Evolutionary conservation across 2,797 vertebrate genomes (phyloP).

Genomic region (Dicrostonyx torquatus): DNA sequence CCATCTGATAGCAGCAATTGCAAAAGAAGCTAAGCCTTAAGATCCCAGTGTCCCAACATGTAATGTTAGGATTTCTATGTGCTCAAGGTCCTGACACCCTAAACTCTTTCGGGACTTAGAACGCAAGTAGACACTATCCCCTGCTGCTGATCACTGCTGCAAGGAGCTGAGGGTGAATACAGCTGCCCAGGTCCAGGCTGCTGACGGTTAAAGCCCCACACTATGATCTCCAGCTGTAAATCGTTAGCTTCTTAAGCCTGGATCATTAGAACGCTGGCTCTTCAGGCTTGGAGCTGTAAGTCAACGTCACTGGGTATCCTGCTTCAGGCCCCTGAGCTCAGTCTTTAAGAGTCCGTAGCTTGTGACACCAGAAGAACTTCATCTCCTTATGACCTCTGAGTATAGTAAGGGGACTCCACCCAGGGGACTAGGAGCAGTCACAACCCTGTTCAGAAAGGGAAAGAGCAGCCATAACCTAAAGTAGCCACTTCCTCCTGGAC

Average conservation of each 20-base stretch:
- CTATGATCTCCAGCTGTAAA: background rate
- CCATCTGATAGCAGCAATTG: background rate
- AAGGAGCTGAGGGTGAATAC: background rate
- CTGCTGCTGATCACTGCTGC: background rate
- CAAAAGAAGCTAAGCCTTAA: background rate
- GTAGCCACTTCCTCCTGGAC: background rate
- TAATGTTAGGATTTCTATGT: background rate
- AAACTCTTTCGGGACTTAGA: background rate
- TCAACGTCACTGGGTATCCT: background rate
- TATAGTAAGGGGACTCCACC: background rate
- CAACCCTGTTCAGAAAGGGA: background rate
- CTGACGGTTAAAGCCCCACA: background rate
- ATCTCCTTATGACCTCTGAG: background rate
- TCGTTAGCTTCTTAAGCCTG: background rate
- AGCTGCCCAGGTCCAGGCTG: background rate
- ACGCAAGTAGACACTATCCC: too few species aligned
- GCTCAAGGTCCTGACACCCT: too few species aligned
- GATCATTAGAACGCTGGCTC: background rate
- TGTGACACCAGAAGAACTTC: background rate
- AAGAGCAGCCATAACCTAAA: background rate
- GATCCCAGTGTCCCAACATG: background rate
- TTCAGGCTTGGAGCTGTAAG: background rate
- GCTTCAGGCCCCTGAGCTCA: background rate
- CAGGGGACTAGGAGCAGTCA: background rate
- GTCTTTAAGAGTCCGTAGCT: background rate